A percentile compares a stretch with the other conserved stretches of the same genome.
Conservation (phyloP, 2,888 invertebrate species). For the Spatulosminthurus flaviceps region DNA sequence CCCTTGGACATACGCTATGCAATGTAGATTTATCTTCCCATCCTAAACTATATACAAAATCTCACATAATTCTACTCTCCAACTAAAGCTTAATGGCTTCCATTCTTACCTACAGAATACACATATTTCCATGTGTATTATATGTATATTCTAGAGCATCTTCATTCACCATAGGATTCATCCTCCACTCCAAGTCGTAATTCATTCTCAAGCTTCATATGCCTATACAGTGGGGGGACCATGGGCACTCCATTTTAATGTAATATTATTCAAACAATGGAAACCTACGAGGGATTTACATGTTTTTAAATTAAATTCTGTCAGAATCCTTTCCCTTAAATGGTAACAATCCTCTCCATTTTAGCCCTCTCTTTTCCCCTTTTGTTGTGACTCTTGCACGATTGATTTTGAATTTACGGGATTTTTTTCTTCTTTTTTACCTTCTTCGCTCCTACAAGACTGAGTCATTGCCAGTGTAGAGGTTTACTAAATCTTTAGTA, state of each 20-base stretch:
- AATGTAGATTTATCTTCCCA: no score
- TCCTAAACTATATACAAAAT: no score
- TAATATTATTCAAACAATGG: conserved; percentile 26
- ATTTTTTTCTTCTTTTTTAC: background rate
- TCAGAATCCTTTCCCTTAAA: conserved; percentile 27
- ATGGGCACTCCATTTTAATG: conserved; percentile 12
- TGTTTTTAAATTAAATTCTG: conserved; percentile 35
- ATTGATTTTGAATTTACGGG: conserved; percentile 18
- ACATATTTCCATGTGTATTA: no score
- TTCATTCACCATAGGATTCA: background rate
- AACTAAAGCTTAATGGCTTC: no score
- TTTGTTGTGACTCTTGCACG: conserved; percentile 8
- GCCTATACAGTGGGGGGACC: no score
- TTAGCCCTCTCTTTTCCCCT: background rate
- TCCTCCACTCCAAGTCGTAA: background rate
- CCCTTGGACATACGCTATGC: no score
- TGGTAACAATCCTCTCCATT: conserved; percentile 27
- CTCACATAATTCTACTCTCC: no score
- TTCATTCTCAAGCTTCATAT: background rate
- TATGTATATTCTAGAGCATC: no score
- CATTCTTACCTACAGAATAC: no score
- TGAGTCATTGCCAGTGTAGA: no score
- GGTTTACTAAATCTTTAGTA: no score
- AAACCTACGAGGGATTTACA: conserved; percentile 16
- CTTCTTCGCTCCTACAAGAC: background rate